phyloP scores from a whole-genome alignment of 1,140 invertebrate genomes.

The Chionoecetes opilio region DNA sequence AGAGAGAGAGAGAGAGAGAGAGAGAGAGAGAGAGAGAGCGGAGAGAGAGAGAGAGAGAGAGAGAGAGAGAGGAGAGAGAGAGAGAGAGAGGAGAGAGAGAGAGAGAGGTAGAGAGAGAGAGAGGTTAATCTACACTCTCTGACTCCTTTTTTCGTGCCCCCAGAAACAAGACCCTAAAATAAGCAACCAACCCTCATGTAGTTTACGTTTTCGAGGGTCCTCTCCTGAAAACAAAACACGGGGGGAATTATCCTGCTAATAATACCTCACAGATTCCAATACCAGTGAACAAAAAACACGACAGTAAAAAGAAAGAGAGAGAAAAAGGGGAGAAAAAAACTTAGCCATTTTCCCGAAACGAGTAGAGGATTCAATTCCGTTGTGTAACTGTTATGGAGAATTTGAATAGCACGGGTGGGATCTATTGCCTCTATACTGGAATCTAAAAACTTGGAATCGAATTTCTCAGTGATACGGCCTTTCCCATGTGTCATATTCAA shows the following conservation, averaged over 20 bases:
- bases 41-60: constrained; percentile 10
- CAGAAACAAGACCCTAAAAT: constrained; percentile 50
- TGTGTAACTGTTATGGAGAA: constrained; percentile 61
- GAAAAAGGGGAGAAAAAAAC: not conserved
- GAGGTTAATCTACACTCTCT: not conserved
- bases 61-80: not conserved
- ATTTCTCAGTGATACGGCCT: constrained; percentile 63
- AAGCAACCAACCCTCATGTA: constrained; percentile 41
- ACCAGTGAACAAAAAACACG: constrained; percentile 31
- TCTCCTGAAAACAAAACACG: constrained; percentile 52
- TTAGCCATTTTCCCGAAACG: constrained; percentile 41
- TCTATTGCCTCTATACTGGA: constrained; percentile 10
- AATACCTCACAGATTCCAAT: constrained; percentile 38
- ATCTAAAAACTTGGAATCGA: constrained; percentile 64
- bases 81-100: constrained; percentile 6
- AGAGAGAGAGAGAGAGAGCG: not conserved
- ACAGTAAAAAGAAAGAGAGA: not conserved
- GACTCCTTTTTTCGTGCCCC: not conserved
- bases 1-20: constrained; percentile 49
- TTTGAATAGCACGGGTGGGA: constrained; percentile 50
- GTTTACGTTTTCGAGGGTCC: constrained; percentile 54
- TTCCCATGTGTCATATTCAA: constrained; percentile 62
- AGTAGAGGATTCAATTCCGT: constrained; percentile 60
- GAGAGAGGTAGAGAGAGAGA: not conserved
- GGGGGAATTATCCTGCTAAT: constrained; percentile 52